Evolutionary conservation across 2,888 invertebrate species (phyloP).

Genomic region (Watsonalla cultraria): DNA sequence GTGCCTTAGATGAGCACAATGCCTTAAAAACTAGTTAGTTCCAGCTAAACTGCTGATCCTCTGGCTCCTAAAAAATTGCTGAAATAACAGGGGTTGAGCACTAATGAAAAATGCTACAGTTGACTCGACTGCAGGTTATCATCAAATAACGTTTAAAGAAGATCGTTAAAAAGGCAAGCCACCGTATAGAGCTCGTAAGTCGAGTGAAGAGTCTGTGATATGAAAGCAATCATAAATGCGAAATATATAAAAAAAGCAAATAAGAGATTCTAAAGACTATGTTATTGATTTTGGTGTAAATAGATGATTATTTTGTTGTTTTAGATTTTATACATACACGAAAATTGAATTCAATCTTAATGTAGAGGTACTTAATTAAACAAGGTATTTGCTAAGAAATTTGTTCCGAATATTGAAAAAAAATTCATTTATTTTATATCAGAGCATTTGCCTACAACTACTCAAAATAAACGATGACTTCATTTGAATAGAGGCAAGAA

Average conservation of each 20-base stretch:
- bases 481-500: no score
- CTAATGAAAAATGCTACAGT: constrained; percentile 8
- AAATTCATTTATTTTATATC: no score
- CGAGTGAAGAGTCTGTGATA: background rate
- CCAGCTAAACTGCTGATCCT: constrained; percentile 12
- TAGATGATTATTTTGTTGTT: no score
- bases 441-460: no score
- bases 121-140: background rate
- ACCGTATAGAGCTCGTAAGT: background rate
- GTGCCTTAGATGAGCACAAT: background rate
- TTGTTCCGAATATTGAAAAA: no score
- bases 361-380: no score
- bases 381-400: no score
- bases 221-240: background rate
- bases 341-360: no score
- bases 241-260: background rate
- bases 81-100: constrained; percentile 13
- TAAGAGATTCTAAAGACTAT: no score
- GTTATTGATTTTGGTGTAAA: no score
- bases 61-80: constrained; percentile 9
- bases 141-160: background rate
- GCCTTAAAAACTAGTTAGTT: constrained; percentile 10
- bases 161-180: background rate
- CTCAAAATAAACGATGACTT: no score
- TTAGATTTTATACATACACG: no score